Evolutionary conservation across 2,888 invertebrate genomes (phyloP).

Genomic region (Torymus auratus): DNA sequence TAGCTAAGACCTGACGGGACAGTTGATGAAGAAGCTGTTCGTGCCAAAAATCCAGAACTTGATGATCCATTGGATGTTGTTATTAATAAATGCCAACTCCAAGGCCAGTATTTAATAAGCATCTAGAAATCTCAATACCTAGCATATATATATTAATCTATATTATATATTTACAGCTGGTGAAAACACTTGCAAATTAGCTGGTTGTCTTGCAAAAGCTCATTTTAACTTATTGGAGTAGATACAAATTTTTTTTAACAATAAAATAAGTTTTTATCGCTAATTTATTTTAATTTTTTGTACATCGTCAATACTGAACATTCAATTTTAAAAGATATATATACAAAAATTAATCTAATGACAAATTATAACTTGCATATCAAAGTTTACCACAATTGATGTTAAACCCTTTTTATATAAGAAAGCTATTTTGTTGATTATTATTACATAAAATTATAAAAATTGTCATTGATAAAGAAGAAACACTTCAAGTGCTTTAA

Average conservation of each 20-base stretch:
- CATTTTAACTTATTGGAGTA: constrained; percentile 42
- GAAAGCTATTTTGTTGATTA: too few relatives aligned
- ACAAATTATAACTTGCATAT: too few relatives aligned
- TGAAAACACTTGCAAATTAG: constrained; percentile 38
- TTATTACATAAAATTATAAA: too few relatives aligned
- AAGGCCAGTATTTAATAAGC: constrained; percentile 19
- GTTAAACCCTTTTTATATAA: too few relatives aligned
- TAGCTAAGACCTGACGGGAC: constrained; percentile 33
- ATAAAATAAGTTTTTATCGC: too few relatives aligned
- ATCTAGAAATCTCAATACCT: not conserved
- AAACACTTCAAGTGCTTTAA: too few relatives aligned
- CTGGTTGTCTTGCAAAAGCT: constrained; percentile 38
- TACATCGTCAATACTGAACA: too few relatives aligned
- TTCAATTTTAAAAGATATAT: too few relatives aligned
- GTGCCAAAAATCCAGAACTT: constrained; percentile 31
- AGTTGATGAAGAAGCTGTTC: constrained; percentile 22
- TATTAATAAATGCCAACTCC: constrained; percentile 31
- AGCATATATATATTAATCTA: not conserved
- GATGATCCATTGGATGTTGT: constrained; percentile 10
- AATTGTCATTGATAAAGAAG: too few relatives aligned
- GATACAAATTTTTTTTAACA: not conserved
- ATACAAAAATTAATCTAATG: too few relatives aligned
- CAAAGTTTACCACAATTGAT: too few relatives aligned
- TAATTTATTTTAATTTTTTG: too few relatives aligned
- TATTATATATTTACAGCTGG: constrained; percentile 16